A percentile compares a stretch with the other conserved stretches of the same genome.
Conservation (phyloP, 2,888 invertebrate genomes). For the Ceraclea dissimilis region DNA sequence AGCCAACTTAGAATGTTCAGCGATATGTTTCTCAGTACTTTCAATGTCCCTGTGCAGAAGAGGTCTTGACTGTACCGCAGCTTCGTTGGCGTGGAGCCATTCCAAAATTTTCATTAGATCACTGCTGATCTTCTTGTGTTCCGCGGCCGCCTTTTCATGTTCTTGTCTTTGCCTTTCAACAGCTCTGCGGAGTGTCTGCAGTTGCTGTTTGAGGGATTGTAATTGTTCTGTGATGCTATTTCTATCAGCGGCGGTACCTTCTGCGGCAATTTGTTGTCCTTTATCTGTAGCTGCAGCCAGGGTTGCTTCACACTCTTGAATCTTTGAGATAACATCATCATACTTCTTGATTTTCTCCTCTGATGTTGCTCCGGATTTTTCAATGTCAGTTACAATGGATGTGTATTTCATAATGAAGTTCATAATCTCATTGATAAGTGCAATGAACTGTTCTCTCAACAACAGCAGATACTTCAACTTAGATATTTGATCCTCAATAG, state of each 20-base stretch:
- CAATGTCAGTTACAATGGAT: slow-evolving; percentile 76
- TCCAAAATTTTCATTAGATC: slow-evolving; percentile 79
- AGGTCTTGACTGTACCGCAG: slow-evolving; percentile 73
- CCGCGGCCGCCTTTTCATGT: slow-evolving; percentile 80
- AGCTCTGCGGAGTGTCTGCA: slow-evolving; percentile 67
- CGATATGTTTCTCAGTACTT: slow-evolving; percentile 75
- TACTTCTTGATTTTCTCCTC: slow-evolving; percentile 84
- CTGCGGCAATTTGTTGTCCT: slow-evolving; percentile 86
- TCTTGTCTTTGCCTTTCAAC: slow-evolving; percentile 83
- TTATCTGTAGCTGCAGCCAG: slow-evolving; percentile 84
- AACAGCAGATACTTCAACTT: slow-evolving; percentile 70
- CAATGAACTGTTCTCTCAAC: slow-evolving; percentile 81
- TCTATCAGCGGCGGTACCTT: slow-evolving; percentile 80
- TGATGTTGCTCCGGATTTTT: slow-evolving; percentile 71
- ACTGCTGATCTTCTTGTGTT: slow-evolving; percentile 75
- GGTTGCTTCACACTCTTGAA: slow-evolving; percentile 84
- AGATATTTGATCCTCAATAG: slow-evolving; percentile 79
- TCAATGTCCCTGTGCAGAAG: slow-evolving; percentile 68
- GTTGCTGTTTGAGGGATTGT: slow-evolving; percentile 77
- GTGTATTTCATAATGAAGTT: slow-evolving; percentile 83
- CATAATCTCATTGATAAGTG: slow-evolving; percentile 78
- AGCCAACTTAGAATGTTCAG: slow-evolving; percentile 63
- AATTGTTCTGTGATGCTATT: slow-evolving; percentile 83
- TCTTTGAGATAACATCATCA: slow-evolving; percentile 76
- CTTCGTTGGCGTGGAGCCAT: slow-evolving; percentile 77